phyloP scores from a whole-genome alignment of 2,797 vertebrate genomes.

The Enteromius mattozi region DNA sequence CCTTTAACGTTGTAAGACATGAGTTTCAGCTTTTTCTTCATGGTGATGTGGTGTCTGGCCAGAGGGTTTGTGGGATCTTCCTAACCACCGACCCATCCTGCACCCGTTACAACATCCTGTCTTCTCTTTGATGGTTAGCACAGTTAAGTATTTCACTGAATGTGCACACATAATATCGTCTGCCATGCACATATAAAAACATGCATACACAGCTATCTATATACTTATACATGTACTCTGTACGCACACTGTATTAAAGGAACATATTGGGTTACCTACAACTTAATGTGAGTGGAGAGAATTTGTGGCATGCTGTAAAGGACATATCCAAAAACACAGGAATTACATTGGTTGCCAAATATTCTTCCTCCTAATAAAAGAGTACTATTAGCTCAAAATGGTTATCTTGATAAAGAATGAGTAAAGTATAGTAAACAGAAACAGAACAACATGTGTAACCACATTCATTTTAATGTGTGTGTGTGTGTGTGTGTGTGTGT shows the following conservation, averaged over 20 bases:
- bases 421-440: neutral
- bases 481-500: no score
- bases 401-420: neutral
- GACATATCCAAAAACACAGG: neutral
- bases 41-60: neutral
- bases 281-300: neutral
- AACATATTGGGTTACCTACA: neutral
- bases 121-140: conserved; percentile 69
- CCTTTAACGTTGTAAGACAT: conserved; percentile 65
- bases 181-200: conserved; percentile 11
- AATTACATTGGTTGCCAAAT: neutral
- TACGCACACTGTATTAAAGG: neutral
- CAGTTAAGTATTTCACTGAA: conserved; percentile 67
- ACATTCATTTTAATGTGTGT: neutral
- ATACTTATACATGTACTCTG: neutral
- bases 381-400: neutral
- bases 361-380: neutral
- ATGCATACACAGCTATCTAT: neutral
- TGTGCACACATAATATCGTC: conserved; percentile 69
- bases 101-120: conserved; percentile 66
- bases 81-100: conserved; percentile 55
- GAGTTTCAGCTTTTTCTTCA: conserved; percentile 58
- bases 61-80: conserved; percentile 23
- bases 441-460: neutral
- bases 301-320: neutral